phyloP scores from a whole-genome alignment of 2,797 vertebrate species.

The Fratercula arctica region DNA sequence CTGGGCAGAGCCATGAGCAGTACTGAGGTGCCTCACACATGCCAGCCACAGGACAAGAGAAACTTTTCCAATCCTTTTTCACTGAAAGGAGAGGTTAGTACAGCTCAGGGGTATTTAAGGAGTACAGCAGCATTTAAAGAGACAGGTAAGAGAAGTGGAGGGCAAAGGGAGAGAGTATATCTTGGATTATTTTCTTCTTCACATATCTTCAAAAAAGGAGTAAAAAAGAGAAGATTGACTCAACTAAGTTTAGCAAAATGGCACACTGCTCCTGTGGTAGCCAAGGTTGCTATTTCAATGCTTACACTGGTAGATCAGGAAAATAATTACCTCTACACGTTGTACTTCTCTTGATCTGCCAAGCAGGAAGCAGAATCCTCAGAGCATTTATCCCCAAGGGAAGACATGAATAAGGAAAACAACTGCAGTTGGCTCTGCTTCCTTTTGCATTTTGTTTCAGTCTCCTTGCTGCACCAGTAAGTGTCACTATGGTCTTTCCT shows the following conservation, averaged over 20 bases:
- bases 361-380: neutral
- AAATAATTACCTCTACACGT: neutral
- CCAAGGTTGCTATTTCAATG: neutral
- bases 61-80: neutral
- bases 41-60: neutral
- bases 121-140: neutral
- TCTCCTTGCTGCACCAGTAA: neutral
- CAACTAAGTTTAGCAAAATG: neutral
- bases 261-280: neutral
- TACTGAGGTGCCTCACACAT: neutral
- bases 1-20: neutral
- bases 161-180: neutral
- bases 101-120: neutral
- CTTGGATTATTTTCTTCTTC: neutral
- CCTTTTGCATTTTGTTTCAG: neutral
- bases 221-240: neutral
- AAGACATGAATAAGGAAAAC: neutral
- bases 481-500: slow-evolving; percentile 34
- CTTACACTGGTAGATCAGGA: neutral
- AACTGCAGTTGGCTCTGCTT: neutral
- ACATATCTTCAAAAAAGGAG: neutral
- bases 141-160: neutral
- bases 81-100: neutral
- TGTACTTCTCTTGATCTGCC: neutral
- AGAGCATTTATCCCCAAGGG: neutral